A percentile compares a stretch with the other conserved stretches of the same genome.
phyloP scores from a whole-genome alignment of 1,140 invertebrate genomes.

The Drosophila littoralis region DNA sequence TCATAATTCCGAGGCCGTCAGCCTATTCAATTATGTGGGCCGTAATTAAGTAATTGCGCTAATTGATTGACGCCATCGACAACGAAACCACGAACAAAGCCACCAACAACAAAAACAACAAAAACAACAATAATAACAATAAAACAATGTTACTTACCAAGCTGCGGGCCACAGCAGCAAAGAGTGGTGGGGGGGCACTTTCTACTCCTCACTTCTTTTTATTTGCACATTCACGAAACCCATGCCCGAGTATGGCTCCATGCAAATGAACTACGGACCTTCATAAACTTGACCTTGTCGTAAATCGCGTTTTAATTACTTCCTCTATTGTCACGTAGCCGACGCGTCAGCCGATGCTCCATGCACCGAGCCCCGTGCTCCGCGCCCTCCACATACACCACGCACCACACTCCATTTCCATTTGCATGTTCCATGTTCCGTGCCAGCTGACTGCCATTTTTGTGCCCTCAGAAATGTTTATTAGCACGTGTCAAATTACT shows the following conservation, averaged over 20 bases:
- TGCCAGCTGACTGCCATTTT: slow-evolving; percentile 62
- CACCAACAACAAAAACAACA: slow-evolving; percentile 1
- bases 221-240: background rate
- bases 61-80: slow-evolving; percentile 72
- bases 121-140: slow-evolving; percentile 9
- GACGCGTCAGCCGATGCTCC: slow-evolving; percentile 37
- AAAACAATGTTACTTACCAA: slow-evolving; percentile 46
- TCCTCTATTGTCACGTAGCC: slow-evolving; percentile 78
- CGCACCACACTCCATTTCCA: background rate
- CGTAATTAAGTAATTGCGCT: slow-evolving; percentile 79
- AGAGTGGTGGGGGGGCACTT: background rate
- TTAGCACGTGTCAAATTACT: slow-evolving; percentile 78
- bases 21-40: slow-evolving; percentile 73
- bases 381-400: no score
- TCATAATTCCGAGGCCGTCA: slow-evolving; percentile 36
- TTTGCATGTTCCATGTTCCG: background rate
- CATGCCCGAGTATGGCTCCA: slow-evolving; percentile 16
- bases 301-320: slow-evolving; percentile 81
- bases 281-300: slow-evolving; percentile 80
- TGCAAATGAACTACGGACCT: slow-evolving; percentile 77
- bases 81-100: slow-evolving; percentile 11
- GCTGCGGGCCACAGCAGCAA: slow-evolving; percentile 34
- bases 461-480: slow-evolving; percentile 70
- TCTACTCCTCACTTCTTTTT: slow-evolving; percentile 25
- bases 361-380: slow-evolving; percentile 9